Conservation (phyloP, 1,140 invertebrate genomes). For the Leptinotarsa defecta region DNA sequence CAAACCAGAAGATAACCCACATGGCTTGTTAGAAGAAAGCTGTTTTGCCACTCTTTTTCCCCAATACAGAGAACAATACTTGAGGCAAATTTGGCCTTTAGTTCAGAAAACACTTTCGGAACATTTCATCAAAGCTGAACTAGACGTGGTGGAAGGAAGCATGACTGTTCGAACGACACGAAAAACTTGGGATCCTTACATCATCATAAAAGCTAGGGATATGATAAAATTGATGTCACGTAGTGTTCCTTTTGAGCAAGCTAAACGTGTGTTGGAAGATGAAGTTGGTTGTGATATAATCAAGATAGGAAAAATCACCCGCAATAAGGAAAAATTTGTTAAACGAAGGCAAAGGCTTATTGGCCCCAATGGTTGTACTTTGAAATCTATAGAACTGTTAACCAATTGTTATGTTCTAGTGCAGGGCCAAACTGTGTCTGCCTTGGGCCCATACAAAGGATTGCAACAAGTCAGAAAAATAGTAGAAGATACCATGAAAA, state of each 20-base stretch:
- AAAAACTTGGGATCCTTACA: constrained; percentile 98
- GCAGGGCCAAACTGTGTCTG: constrained; percentile 97
- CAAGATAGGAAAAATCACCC: constrained; percentile 89
- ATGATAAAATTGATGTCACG: constrained; percentile 93
- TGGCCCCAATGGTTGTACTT: constrained; percentile 94
- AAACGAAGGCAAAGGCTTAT: constrained; percentile 94
- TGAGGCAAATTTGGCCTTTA: constrained; percentile 94
- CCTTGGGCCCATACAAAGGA: constrained; percentile 93
- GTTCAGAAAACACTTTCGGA: constrained; percentile 84
- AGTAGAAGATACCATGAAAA: constrained; percentile 97
- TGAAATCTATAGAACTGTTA: constrained; percentile 97
- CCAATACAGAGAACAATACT: constrained; percentile 94
- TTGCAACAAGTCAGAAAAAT: constrained; percentile 90
- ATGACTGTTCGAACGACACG: constrained; percentile 95
- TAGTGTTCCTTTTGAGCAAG: constrained; percentile 97
- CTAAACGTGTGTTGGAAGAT: constrained; percentile 82
- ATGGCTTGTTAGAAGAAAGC: constrained; percentile 73
- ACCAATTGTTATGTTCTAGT: constrained; percentile 97
- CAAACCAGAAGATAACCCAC: constrained; percentile 87
- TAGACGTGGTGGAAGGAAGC: constrained; percentile 92
- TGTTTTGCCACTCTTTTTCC: constrained; percentile 74
- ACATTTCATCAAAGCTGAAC: constrained; percentile 83
- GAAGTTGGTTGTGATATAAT: constrained; percentile 95
- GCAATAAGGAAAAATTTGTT: constrained; percentile 94
- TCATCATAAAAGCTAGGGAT: constrained; percentile 96